phyloP scores from a whole-genome alignment of 2,888 invertebrate genomes.

The Encarsia formosa region DNA sequence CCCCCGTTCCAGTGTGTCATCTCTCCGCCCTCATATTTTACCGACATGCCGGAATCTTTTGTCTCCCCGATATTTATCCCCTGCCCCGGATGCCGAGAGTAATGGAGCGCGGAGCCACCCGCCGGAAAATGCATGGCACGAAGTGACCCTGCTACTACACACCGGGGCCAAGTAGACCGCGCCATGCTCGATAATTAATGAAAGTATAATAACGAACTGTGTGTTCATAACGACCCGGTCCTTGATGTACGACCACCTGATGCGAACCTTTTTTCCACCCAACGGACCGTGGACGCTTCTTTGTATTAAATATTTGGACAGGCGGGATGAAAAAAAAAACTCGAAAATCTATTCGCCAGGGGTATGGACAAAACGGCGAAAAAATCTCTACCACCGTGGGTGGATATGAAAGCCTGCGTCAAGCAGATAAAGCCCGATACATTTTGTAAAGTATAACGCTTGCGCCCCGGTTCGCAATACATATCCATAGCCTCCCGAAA shows the following conservation, averaged over 20 bases:
- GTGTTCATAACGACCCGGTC: too few relatives aligned
- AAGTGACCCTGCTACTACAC: constrained; percentile 1
- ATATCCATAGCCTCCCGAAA: background rate
- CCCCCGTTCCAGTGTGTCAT: too few relatives aligned
- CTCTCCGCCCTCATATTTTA: constrained; percentile 40
- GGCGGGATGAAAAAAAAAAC: too few relatives aligned
- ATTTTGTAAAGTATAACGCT: constrained; percentile 10
- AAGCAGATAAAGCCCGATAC: constrained; percentile 18
- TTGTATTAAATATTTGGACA: too few relatives aligned
- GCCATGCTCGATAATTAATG: background rate
- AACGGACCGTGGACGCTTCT: too few relatives aligned
- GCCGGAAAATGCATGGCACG: constrained; percentile 7
- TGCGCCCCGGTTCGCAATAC: background rate
- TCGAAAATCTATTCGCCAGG: too few relatives aligned
- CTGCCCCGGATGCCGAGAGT: constrained; percentile 36
- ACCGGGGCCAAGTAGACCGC: too few relatives aligned
- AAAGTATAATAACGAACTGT: background rate
- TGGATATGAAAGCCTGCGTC: constrained; percentile 2
- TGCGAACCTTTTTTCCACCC: too few relatives aligned
- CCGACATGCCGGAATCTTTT: constrained; percentile 41
- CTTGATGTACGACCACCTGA: too few relatives aligned
- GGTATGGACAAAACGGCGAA: background rate
- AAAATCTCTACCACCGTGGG: background rate
- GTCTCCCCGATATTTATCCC: constrained; percentile 47
- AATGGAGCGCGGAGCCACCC: constrained; percentile 31